Evolutionary conservation across 2,888 invertebrate species (phyloP).

Genomic region (Tridacna gigas): DNA sequence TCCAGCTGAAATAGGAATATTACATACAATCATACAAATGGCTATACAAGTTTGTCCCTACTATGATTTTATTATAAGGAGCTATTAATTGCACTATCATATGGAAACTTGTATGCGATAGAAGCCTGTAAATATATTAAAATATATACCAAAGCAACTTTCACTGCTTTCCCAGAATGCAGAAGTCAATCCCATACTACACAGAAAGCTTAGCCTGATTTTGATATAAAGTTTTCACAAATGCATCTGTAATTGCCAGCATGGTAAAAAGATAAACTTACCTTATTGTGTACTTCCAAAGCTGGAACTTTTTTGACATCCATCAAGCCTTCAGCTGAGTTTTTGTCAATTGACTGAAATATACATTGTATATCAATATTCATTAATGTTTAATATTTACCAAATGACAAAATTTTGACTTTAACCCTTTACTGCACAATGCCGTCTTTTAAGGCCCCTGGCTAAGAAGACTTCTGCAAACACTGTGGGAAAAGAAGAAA

Average conservation of each 20-base stretch:
- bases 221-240: not conserved
- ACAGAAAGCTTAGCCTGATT: not conserved
- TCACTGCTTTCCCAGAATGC: not conserved
- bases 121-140: too few species aligned
- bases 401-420: not conserved
- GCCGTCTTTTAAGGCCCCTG: not conserved
- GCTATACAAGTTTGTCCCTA: too few species aligned
- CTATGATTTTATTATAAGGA: too few species aligned
- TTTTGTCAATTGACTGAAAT: slow-evolving; percentile 77
- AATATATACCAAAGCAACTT: too few species aligned
- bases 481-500: not conserved
- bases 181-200: not conserved
- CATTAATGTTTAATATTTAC: not conserved
- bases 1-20: slow-evolving; percentile 74
- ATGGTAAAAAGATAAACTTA: slow-evolving; percentile 43
- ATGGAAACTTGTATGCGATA: not conserved
- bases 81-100: too few species aligned
- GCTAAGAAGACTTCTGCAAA: not conserved
- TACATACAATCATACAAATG: not conserved
- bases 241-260: too few species aligned
- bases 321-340: slow-evolving; percentile 69
- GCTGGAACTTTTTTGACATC: slow-evolving; percentile 78
- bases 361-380: not conserved
- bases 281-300: slow-evolving; percentile 80
- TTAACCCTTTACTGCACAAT: not conserved